A percentile compares a stretch with the other conserved stretches of the same genome.
Evolutionary conservation across 2,113 vertebrate species (phyloP).

Genomic region (Pterocles orientalis): DNA sequence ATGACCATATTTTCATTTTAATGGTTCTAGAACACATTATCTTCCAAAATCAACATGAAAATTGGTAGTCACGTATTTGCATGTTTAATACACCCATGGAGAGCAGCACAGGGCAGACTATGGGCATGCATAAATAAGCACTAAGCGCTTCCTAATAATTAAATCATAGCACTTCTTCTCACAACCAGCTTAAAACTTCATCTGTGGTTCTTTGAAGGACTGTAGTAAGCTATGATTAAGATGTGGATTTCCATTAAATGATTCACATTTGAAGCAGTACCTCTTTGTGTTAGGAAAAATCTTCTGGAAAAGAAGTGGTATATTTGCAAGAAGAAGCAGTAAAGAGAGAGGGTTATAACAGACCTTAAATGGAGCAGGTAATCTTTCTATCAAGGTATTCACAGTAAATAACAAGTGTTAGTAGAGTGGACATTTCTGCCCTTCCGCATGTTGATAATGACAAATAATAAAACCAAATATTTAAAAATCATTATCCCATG

Average conservation of each 20-base stretch:
- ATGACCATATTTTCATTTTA: not conserved
- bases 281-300: not conserved
- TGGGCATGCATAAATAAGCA: not conserved
- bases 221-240: not conserved
- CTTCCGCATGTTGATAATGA: not conserved
- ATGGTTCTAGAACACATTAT: not conserved
- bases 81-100: not conserved
- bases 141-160: not conserved
- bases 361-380: not conserved
- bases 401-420: not conserved
- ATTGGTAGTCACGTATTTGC: not conserved
- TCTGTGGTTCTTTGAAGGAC: not conserved
- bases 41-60: constrained; percentile 1
- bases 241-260: not conserved
- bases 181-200: not conserved
- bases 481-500: not conserved
- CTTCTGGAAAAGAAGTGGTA: not conserved
- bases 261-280: not conserved
- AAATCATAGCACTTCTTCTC: not conserved
- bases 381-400: not conserved
- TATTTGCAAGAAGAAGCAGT: not conserved
- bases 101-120: not conserved
- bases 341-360: not conserved
- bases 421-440: not conserved
- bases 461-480: not conserved